phyloP scores from a whole-genome alignment of 1,140 invertebrate genomes.

The Heliothis virescens region DNA sequence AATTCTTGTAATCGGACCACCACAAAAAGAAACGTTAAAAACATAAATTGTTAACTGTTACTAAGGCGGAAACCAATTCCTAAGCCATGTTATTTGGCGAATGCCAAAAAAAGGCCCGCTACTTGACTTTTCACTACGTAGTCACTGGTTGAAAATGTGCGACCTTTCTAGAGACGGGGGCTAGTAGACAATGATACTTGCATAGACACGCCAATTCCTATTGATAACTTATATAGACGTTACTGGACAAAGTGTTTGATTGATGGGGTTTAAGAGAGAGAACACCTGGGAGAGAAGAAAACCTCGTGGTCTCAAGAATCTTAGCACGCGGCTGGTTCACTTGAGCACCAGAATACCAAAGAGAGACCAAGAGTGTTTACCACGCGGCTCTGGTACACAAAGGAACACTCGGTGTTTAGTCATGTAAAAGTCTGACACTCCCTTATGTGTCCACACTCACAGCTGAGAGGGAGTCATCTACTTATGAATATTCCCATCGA shows the following conservation, averaged over 20 bases:
- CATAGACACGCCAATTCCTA: background rate
- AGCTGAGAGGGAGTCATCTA: too few species aligned
- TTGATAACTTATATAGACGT: background rate
- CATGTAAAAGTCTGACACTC: too few species aligned
- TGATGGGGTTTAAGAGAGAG: background rate
- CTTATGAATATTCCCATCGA: too few species aligned
- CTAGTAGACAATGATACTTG: slow-evolving; percentile 30
- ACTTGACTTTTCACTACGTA: slow-evolving; percentile 74
- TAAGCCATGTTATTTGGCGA: slow-evolving; percentile 64
- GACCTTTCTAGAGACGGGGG: slow-evolving; percentile 69
- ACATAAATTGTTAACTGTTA: slow-evolving; percentile 54
- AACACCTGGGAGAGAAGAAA: too few species aligned
- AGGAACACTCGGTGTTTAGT: too few species aligned
- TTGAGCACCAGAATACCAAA: too few species aligned
- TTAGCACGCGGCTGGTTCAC: too few species aligned
- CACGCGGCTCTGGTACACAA: too few species aligned
- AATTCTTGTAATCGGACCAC: slow-evolving; percentile 3
- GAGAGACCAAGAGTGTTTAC: too few species aligned
- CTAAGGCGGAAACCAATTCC: slow-evolving; percentile 54
- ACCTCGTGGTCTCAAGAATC: too few species aligned
- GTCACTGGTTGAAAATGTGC: slow-evolving; percentile 74
- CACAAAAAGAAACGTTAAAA: background rate
- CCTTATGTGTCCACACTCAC: too few species aligned
- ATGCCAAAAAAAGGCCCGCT: slow-evolving; percentile 73
- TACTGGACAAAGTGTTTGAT: background rate